Percentiles rank a stretch among this genome's conserved stretches.
phyloP scores from a whole-genome alignment of 2,888 invertebrate species.

The Eristalinus sepulchralis region DNA sequence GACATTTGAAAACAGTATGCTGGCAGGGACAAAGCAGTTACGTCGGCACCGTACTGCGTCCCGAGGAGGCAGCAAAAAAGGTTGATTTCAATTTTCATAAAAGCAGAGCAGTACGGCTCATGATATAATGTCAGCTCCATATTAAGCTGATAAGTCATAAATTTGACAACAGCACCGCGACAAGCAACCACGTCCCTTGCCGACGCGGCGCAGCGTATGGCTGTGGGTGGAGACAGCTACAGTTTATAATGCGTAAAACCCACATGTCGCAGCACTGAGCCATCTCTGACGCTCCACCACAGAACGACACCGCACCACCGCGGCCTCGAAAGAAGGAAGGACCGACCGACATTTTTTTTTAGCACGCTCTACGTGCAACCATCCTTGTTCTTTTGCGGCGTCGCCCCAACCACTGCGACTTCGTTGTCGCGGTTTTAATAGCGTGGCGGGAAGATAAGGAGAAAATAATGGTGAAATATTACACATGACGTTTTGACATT shows the following conservation, averaged over 20 bases:
- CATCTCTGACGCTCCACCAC: slow-evolving; percentile 33
- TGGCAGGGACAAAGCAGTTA: slow-evolving; percentile 4
- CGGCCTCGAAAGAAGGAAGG: slow-evolving; percentile 30
- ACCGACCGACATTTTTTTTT: slow-evolving; percentile 36
- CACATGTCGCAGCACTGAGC: slow-evolving; percentile 62
- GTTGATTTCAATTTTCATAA: slow-evolving; percentile 68
- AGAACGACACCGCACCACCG: slow-evolving; percentile 30
- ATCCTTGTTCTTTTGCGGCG: slow-evolving; percentile 45
- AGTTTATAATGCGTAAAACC: slow-evolving; percentile 70
- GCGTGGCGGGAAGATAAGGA: slow-evolving; percentile 66
- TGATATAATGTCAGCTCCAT: slow-evolving; percentile 68
- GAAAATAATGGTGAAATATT: slow-evolving; percentile 72
- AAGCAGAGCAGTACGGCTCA: slow-evolving; percentile 51
- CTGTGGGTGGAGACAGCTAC: slow-evolving; percentile 27
- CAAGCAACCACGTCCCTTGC: slow-evolving; percentile 33
- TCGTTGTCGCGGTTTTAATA: slow-evolving; percentile 69
- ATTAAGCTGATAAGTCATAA: slow-evolving; percentile 70
- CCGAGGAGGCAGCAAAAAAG: background rate
- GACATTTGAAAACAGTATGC: slow-evolving; percentile 21
- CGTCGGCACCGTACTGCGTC: background rate
- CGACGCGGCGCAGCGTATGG: background rate
- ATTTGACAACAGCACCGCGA: slow-evolving; percentile 63
- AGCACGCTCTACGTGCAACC: slow-evolving; percentile 43
- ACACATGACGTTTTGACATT: slow-evolving; percentile 70
- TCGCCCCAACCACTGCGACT: slow-evolving; percentile 36